Evolutionary conservation across 92 coral and sea anemone genomes (phyloP), one percentile per base, ranked within the genome.

Genomic region (Epizoanthus fatuus): DNA sequence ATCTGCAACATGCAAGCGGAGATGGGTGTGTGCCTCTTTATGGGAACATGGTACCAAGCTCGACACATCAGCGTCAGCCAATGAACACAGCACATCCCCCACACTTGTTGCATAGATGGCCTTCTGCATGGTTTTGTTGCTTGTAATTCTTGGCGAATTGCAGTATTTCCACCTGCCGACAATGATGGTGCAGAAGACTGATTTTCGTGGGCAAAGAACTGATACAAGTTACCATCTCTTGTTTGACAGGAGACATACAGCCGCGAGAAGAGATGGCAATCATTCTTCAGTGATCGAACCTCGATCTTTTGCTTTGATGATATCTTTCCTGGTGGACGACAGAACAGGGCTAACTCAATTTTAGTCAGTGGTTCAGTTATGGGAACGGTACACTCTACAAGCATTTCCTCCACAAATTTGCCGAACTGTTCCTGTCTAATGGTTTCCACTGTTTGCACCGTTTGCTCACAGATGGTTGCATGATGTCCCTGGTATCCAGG

Each of bases 171-270:
- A 17, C 37, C 39, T 19, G 74, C 85, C 25, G 94, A 79, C 19
- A 91, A 70, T 32, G 93, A 83, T 63, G 94, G 92, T 20, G 88
- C 91, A 59, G 74, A 66, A 17, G 90, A 66, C 63, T 91, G 95
- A 58, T n/a, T 94, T 91, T 94, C 93, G 53, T 78, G 91, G 40
- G 37, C 70, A 55, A 85, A 93, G 69, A 94, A 92, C 71, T 92
- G 86, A 47, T 89, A 75, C 44, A 82, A 69, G 49, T 89, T 70
- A 29, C 93, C 93, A 67, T 81, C 89, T 29, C 89, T 35, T 84
- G 42, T 86, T 52, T 92, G 93, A 74, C 95, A 89, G 13, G 91
- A 80, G 45, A 86, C 77, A n/a, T n/a, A 69, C 86, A 92, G 86
- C 75, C 86, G 53, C 12, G 88, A 88, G 55, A 89, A 89, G 9